Evolutionary conservation across 23 tunicate genomes (phyloP), one percentile per base, ranked within the genome.

Genomic region (Oikopleura albicans): DNA sequence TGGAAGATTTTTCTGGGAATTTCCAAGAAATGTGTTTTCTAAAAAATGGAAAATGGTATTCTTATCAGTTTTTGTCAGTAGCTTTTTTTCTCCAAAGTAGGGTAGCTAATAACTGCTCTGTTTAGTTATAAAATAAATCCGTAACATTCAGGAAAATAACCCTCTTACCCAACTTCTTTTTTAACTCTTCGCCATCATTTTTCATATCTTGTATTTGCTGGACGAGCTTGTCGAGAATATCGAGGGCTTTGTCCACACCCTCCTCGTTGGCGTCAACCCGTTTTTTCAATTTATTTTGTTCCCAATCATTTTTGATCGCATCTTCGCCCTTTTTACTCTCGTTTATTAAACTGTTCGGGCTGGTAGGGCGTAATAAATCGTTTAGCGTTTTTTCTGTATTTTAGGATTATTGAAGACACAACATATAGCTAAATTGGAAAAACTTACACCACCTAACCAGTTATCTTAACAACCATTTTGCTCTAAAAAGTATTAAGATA

Each of bases 261-360:
- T 71, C 79, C 37, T 71, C 79, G 79, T 71, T 71, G 4, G 79
- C 79, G 37, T 71, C 79, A 29, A 71, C 79, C 2, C 79, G 79
- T 29, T 71, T 71, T 31, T 71, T 71, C 79, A 71, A 29, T 37
- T 29, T 71, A 16, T 71, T 71, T 71, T 71, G 34, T 16, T 16
- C 79, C 34, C 27, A 71, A 71, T 71, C 79, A 16, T 71, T 71
- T 29, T 16, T 71, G 31, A 71, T 71, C 31, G 79, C 34, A 16
- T 29, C 79, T 71, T 71, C 79, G 28, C 79, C 79, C 4, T 71
- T 71, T 29, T 71, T 16, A 16, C 34, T 71, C 33, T 71, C 4
- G 28, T 71, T 4, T 12, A 71, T 71, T 12, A 71, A 29, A 2
- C 37, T 71, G 31, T 71, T 71, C 35, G 79, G 79, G 79, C 79